Evolutionary conservation across 2,888 invertebrate species (phyloP).

Genomic region (Agrochola litura): DNA sequence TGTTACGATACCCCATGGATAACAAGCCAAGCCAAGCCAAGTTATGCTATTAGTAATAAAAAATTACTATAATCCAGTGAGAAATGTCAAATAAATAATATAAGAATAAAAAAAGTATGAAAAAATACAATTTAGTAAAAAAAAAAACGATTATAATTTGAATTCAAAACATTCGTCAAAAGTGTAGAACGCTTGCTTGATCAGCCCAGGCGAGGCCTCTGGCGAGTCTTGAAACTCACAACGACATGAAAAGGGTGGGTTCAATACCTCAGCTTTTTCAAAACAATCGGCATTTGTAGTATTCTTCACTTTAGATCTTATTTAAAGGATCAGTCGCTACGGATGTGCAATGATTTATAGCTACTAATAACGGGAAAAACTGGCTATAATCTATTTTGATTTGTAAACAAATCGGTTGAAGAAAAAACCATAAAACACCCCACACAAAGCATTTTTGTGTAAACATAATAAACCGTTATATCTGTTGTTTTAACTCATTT

Average conservation of each 20-base stretch:
- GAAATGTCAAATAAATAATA: neutral
- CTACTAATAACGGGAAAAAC: slow-evolving; percentile 90
- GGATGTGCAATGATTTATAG: slow-evolving; percentile 89
- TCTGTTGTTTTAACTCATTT: slow-evolving; percentile 90
- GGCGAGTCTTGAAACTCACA: neutral
- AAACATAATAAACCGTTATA: slow-evolving; percentile 89
- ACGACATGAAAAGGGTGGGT: slow-evolving; percentile 23
- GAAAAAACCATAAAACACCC: slow-evolving; percentile 90
- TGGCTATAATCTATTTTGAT: slow-evolving; percentile 90
- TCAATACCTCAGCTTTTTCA: slow-evolving; percentile 24
- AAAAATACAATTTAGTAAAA: no score
- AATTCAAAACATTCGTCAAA: neutral
- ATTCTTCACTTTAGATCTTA: slow-evolving; percentile 82
- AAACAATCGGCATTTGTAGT: slow-evolving; percentile 62
- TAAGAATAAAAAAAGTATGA: neutral
- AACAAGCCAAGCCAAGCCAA: neutral
- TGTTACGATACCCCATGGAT: neutral
- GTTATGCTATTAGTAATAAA: neutral
- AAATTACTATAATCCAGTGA: neutral
- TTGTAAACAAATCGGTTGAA: slow-evolving; percentile 90
- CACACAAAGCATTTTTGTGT: slow-evolving; percentile 90
- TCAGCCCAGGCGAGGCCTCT: neutral
- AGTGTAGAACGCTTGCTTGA: neutral
- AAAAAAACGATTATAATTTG: neutral
- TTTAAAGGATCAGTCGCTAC: slow-evolving; percentile 84